Conservation (phyloP, 2,888 invertebrate species). For the Melanostoma mellinum region DNA sequence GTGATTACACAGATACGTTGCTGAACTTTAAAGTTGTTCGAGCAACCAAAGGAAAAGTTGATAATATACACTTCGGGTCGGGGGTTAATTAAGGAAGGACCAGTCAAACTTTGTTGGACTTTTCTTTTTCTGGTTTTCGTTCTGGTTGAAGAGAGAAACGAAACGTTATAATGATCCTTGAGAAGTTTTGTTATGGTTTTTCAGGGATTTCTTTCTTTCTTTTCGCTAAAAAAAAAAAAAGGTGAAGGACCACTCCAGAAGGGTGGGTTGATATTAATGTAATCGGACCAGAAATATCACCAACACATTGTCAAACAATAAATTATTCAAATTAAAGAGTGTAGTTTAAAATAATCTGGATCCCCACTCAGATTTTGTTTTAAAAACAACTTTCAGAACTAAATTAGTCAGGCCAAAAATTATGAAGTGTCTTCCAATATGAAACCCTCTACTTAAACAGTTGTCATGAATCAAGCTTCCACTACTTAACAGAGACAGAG, state of each 20-base stretch:
- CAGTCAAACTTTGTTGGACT: slow-evolving; percentile 63
- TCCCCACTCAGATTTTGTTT: too few species aligned
- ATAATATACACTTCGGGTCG: slow-evolving; percentile 14
- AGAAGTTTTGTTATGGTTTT: slow-evolving; percentile 63
- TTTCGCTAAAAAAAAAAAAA: too few species aligned
- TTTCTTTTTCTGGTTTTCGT: slow-evolving; percentile 45
- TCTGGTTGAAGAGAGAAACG: slow-evolving; percentile 18
- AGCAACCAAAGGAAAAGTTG: slow-evolving; percentile 41
- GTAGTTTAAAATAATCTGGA: too few species aligned
- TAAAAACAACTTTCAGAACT: too few species aligned
- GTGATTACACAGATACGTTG: slow-evolving; percentile 71
- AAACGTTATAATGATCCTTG: slow-evolving; percentile 61
- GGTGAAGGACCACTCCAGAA: background rate
- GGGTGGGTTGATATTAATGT: slow-evolving; percentile 1
- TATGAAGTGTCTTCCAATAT: too few species aligned
- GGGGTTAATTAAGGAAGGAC: slow-evolving; percentile 70
- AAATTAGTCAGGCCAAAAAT: too few species aligned
- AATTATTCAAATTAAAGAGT: too few species aligned
- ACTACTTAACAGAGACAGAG: too few species aligned
- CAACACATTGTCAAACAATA: too few species aligned
- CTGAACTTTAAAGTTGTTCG: slow-evolving; percentile 64
- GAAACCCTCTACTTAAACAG: too few species aligned
- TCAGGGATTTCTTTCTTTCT: background rate
- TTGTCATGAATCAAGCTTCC: too few species aligned
- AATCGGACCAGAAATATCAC: too few species aligned